Conservation (phyloP, 2,888 invertebrate species). For the Sarcophaga rosellei region DNA sequence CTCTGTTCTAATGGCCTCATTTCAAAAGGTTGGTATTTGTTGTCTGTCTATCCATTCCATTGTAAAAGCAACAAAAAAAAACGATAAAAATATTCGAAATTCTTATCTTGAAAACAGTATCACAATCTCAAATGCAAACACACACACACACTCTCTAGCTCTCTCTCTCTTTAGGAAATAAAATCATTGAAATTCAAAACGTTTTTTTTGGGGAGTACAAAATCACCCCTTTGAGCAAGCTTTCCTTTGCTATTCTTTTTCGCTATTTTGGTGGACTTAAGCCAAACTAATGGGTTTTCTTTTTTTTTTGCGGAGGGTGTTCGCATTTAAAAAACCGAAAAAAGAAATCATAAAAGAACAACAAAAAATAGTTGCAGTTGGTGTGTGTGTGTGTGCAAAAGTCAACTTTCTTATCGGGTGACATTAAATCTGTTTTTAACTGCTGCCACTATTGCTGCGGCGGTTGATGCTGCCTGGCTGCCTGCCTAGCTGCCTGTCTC, state of each 20-base stretch:
- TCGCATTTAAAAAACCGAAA: background rate
- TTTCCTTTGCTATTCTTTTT: too few species aligned
- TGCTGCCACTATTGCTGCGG: constrained; percentile 59
- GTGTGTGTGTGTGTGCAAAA: constrained; percentile 57
- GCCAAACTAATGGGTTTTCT: constrained; percentile 44
- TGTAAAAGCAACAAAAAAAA: background rate
- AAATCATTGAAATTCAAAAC: too few species aligned
- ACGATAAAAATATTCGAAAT: background rate
- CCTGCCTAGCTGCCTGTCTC: constrained; percentile 21
- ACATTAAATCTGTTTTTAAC: constrained; percentile 68
- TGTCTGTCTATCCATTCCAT: background rate
- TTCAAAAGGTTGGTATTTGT: constrained; percentile 31
- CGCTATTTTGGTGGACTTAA: constrained; percentile 29
- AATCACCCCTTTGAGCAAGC: too few species aligned
- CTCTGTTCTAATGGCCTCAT: constrained; percentile 69
- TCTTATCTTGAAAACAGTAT: background rate
- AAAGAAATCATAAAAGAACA: background rate
- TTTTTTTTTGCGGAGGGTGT: background rate
- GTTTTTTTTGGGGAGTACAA: too few species aligned
- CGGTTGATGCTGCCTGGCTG: constrained; percentile 42
- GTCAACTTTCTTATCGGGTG: constrained; percentile 68
- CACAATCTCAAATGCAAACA: background rate
- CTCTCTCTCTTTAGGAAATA: too few species aligned
- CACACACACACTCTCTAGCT: background rate
- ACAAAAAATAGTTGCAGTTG: constrained; percentile 56